Conservation (phyloP, 2,113 vertebrate species). For the Azemiops feae region DNA sequence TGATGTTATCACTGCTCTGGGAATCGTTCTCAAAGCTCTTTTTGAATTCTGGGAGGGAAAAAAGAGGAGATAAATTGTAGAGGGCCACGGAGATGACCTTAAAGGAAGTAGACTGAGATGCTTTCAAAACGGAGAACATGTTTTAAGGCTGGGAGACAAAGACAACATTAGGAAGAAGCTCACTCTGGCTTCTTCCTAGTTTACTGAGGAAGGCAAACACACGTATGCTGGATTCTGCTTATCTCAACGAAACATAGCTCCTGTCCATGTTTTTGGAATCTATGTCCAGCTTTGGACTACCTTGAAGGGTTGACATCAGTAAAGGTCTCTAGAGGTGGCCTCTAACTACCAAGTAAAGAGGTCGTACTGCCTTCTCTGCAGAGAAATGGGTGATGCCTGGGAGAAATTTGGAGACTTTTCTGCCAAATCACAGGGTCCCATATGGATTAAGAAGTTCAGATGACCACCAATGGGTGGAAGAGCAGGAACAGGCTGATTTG, state of each 20-base stretch:
- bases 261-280: neutral
- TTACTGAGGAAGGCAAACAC: neutral
- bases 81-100: neutral
- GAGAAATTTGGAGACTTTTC: neutral
- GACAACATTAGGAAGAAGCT: neutral
- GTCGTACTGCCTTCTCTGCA: neutral
- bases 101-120: neutral
- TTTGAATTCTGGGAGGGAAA: constrained; percentile 84
- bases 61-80: fast-evolving
- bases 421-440: neutral
- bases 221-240: neutral
- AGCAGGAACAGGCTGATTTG: neutral
- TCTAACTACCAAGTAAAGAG: neutral
- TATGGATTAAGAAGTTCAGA: neutral
- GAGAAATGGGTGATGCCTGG: neutral
- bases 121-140: neutral
- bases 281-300: neutral
- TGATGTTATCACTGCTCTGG: constrained; percentile 95
- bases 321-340: neutral
- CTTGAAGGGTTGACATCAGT: neutral
- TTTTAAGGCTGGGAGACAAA: neutral
- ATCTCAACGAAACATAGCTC: neutral
- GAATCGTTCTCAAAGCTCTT: constrained; percentile 96
- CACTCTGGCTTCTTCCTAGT: neutral
- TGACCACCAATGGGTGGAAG: neutral